Conservation (phyloP, 2,113 vertebrate species). For the Vireo altiloquus region DNA sequence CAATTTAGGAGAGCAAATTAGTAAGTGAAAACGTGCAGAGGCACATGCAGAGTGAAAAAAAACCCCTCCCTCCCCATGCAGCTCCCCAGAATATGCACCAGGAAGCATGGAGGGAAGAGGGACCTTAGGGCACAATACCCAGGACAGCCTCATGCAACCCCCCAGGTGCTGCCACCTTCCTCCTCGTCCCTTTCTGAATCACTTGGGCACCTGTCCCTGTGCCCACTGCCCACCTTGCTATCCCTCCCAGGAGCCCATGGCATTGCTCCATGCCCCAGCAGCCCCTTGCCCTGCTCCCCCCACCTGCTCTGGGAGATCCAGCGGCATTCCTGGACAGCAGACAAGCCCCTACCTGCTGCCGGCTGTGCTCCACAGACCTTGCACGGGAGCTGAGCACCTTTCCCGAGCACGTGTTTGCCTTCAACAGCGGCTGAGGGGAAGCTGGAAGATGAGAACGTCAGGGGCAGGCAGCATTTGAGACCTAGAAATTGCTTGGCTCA, state of each 20-base stretch:
- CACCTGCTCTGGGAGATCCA: rapidly evolving
- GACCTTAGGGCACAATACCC: background rate
- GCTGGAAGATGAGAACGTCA: slow-evolving; percentile 45
- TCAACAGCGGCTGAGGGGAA: background rate
- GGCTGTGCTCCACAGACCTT: background rate
- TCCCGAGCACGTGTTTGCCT: background rate
- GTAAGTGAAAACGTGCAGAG: background rate
- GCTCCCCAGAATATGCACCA: background rate
- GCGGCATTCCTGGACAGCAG: background rate
- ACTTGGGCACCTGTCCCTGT: rapidly evolving
- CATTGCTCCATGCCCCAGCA: background rate
- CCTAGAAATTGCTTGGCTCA: slow-evolving; percentile 29
- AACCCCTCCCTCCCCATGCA: background rate
- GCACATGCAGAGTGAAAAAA: background rate
- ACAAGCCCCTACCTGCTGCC: background rate
- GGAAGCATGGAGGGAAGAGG: background rate
- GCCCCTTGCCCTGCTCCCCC: background rate
- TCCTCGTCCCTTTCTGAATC: background rate
- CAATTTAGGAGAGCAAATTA: background rate
- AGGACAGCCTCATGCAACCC: background rate
- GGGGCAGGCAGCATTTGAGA: slow-evolving; percentile 41
- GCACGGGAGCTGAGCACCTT: background rate
- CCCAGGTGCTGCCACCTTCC: background rate
- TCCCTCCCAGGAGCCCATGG: background rate
- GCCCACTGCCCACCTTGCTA: background rate